Evolutionary conservation across 2,888 invertebrate species (phyloP), one percentile per base, ranked within the genome.

Genomic region (Meandrusa payeni): DNA sequence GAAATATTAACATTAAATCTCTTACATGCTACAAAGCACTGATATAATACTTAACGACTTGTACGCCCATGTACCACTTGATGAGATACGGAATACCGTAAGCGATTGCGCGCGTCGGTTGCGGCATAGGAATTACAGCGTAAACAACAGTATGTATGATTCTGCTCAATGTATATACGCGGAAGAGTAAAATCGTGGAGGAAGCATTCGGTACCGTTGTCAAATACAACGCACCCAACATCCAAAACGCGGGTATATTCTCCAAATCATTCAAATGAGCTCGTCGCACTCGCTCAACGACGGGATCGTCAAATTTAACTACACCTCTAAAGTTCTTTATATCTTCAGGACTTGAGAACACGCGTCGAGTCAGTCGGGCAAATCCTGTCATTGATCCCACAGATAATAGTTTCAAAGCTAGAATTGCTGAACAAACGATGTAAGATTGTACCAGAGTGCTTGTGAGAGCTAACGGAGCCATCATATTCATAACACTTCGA

Each of bases 231-330:
- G 90, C 85, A 2, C 89, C 91, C 19, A 91, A 69, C 6, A 91
- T 57, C 66, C 92, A 86, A 65, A 93, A 94, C 1, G 90, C 83
- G 0, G 91, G 87, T 40, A 94, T 93, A 67, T 93, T 94, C 73
- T 93, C 93, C 69, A 93, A 64, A 65, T 94, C 93, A 60, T 94
- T 94, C 55, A 89, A 79, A 64, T 93, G 93, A 5, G 92, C 93
- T 61, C 91, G 74, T 1, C 86, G 68, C 1, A 76, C 45, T 2
- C 86, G 64, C 54, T 86, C 85, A 11, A 86, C 63, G 1, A 47
- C 54, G 0, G 67, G 70, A 43, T 85, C 78, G 23, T 80, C 82
- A 32, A 51, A 69, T 55, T 75, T 82, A 41, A 86, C 72, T 50
- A 74, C 77, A 5, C 76, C 76, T 42, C 52, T 63, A 2, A 63